Percentiles rank a stretch among this genome's conserved stretches.
These are phyloP conservation scores for Eretmochelys imbricata DNA, from an alignment of 2,113 vertebrate species.

Conservation along the genomic window DNA sequence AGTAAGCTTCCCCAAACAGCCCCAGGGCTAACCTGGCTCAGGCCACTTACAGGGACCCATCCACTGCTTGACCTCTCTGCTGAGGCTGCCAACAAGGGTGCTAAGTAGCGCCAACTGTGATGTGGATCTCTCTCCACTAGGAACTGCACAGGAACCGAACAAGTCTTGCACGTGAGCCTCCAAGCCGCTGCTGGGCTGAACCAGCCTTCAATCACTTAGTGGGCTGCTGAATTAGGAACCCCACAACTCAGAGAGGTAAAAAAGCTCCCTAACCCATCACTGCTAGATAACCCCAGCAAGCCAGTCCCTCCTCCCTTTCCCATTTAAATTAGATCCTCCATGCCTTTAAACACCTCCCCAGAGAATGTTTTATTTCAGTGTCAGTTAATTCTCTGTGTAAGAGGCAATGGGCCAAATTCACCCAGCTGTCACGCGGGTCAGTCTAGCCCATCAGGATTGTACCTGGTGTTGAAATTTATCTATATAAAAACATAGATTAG, in stretches of 20 bases:
- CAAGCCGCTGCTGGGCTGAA: background rate
- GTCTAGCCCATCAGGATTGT: background rate
- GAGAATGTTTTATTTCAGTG: background rate
- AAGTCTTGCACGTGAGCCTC: background rate
- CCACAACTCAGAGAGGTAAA: background rate
- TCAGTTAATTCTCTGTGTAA: background rate
- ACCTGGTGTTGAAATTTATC: background rate
- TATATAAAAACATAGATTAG: too few relatives aligned
- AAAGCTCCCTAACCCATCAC: background rate
- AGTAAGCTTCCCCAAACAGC: background rate
- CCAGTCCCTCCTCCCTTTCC: background rate
- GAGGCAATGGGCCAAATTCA: background rate
- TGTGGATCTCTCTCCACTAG: background rate
- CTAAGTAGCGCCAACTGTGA: accelerated
- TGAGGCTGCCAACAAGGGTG: background rate
- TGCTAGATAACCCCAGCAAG: background rate
- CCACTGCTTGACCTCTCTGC: background rate
- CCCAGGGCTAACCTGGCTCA: background rate
- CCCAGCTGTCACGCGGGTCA: background rate
- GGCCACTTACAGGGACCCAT: background rate
- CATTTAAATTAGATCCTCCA: background rate
- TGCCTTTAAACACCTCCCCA: background rate
- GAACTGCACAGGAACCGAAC: background rate
- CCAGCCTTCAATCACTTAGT: background rate
- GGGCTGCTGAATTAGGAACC: background rate